Evolutionary conservation across 2,113 vertebrate genomes (phyloP).

Genomic region (Festucalex cinctus): DNA sequence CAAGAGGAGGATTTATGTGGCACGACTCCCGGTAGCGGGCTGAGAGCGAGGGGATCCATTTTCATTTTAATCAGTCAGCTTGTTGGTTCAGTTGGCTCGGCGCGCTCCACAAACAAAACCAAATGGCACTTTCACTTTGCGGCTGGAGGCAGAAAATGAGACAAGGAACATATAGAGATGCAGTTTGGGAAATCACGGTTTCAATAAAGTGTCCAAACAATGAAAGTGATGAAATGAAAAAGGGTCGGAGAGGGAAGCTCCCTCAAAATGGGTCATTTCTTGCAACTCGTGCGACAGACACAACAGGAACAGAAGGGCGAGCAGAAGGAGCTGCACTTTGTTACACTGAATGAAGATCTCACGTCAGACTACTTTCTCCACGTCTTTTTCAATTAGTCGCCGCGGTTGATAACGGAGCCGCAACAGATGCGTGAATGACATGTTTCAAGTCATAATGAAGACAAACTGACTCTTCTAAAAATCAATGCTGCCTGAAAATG

Average conservation of each 20-base stretch:
- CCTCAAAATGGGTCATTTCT: slow-evolving; percentile 8
- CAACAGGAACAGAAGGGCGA: slow-evolving; percentile 1
- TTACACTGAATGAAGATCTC: slow-evolving; percentile 15
- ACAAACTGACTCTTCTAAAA: slow-evolving; percentile 38
- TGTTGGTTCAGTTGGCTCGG: slow-evolving; percentile 76
- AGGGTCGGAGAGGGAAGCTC: background rate
- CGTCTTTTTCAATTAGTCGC: slow-evolving; percentile 31
- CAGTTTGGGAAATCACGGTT: slow-evolving; percentile 65
- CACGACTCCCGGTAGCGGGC: slow-evolving; percentile 11
- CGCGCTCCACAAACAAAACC: slow-evolving; percentile 72
- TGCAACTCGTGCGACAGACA: slow-evolving; percentile 8
- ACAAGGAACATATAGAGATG: slow-evolving; percentile 48
- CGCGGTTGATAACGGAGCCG: slow-evolving; percentile 23
- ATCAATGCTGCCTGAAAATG: slow-evolving; percentile 45
- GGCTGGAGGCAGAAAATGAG: slow-evolving; percentile 41
- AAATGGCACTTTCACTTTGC: slow-evolving; percentile 65
- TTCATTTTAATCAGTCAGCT: slow-evolving; percentile 73
- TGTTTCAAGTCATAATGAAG: slow-evolving; percentile 46
- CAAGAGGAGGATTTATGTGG: slow-evolving; percentile 31
- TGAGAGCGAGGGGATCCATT: slow-evolving; percentile 54
- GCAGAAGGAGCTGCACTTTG: slow-evolving; percentile 18
- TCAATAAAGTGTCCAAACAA: slow-evolving; percentile 61
- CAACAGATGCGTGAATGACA: slow-evolving; percentile 27
- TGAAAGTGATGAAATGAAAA: slow-evolving; percentile 8
- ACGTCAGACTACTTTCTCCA: slow-evolving; percentile 16